Evolutionary conservation across 2,797 vertebrate genomes (phyloP).

Genomic region (Hypotaenidia okinawae): DNA sequence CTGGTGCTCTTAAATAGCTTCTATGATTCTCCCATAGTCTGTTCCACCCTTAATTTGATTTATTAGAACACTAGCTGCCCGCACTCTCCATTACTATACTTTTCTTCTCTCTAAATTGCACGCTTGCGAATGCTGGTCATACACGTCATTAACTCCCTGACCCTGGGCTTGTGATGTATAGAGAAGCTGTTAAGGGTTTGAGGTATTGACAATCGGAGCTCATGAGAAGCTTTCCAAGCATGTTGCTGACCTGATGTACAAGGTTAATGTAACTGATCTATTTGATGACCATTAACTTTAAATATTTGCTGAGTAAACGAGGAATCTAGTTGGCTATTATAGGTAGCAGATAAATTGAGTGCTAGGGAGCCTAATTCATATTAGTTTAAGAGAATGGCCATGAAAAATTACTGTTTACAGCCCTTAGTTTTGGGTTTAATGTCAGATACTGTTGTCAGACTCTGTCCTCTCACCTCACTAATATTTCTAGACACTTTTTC

Average conservation of each 20-base stretch:
- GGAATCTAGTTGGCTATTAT: neutral
- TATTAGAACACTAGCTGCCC: neutral
- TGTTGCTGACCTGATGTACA: neutral
- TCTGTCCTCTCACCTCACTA: neutral
- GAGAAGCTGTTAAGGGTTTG: neutral
- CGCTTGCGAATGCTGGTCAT: neutral
- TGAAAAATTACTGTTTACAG: neutral
- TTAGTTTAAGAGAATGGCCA: neutral
- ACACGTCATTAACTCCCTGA: neutral
- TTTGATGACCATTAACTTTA: neutral
- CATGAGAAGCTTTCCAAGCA: neutral
- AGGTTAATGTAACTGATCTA: slow-evolving; percentile 24
- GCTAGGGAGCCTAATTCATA: neutral
- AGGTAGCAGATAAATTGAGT: neutral
- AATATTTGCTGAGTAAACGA: slow-evolving; percentile 50
- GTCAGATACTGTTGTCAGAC: neutral
- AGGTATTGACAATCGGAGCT: neutral
- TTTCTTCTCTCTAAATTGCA: neutral
- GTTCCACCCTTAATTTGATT: neutral
- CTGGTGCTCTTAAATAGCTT: neutral
- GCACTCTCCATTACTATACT: neutral
- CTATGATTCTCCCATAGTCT: neutral
- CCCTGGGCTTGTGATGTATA: neutral
- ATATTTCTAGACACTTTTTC: neutral
- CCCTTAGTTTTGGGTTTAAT: neutral